phyloP scores from a whole-genome alignment of 2,113 vertebrate species.

The Echinops telfairi region DNA sequence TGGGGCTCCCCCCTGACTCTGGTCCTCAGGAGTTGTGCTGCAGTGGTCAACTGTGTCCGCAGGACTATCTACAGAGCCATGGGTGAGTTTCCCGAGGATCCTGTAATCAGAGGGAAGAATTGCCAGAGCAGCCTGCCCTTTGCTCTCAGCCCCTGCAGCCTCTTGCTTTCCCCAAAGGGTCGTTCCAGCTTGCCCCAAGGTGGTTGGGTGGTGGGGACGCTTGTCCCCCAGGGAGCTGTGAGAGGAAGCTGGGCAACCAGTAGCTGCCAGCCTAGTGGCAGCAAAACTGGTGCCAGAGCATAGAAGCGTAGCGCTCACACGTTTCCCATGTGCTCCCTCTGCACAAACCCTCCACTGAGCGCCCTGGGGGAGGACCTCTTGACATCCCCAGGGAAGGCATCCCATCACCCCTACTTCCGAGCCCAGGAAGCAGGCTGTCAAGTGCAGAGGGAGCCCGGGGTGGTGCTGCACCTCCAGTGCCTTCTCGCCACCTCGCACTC shows the following conservation, averaged over 20 bases:
- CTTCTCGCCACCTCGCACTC: too few relatives aligned
- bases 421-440: not conserved
- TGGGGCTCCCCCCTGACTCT: not conserved
- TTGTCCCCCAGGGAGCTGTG: not conserved
- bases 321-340: rapidly evolving
- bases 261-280: not conserved
- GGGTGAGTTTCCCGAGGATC: not conserved
- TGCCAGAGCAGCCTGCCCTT: too few relatives aligned
- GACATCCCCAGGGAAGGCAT: not conserved
- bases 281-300: too few relatives aligned
- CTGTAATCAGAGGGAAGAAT: not conserved
- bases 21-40: not conserved
- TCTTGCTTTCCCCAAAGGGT: rapidly evolving
- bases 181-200: not conserved
- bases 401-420: not conserved
- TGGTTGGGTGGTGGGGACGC: not conserved
- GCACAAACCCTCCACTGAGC: not conserved
- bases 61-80: too few relatives aligned
- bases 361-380: not conserved
- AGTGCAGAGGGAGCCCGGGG: not conserved
- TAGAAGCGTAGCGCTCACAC: too few relatives aligned
- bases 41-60: rapidly evolving
- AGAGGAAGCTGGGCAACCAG: not conserved
- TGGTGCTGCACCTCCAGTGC: too few relatives aligned
- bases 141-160: not conserved